These are phyloP conservation scores for Parazoanthus darwini DNA, from an alignment of 92 coral and sea anemone genomes.

Conservation along the genomic window DNA sequence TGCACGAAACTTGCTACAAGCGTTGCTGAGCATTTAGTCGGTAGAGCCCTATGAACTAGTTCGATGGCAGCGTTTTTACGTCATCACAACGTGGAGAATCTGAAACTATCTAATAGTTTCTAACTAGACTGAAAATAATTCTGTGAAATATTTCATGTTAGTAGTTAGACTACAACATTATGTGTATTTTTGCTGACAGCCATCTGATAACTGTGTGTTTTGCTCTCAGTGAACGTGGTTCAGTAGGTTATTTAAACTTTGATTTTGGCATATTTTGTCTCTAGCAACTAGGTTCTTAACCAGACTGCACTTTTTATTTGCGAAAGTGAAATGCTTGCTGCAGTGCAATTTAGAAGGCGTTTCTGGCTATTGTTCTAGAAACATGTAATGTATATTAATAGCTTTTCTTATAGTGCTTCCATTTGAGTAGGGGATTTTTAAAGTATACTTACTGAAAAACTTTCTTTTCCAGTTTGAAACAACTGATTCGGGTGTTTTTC, in stretches of 20 bases:
- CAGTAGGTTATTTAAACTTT: background rate
- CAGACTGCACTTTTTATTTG: background rate
- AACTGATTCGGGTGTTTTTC: too few species aligned
- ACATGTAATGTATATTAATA: background rate
- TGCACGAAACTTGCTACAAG: too few species aligned
- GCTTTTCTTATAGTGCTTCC: background rate
- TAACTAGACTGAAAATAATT: background rate
- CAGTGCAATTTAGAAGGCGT: too few species aligned
- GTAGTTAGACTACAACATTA: background rate
- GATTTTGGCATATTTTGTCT: background rate
- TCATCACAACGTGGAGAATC: too few species aligned
- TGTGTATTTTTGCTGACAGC: background rate
- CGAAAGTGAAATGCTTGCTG: background rate
- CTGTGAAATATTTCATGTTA: background rate
- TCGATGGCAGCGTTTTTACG: too few species aligned
- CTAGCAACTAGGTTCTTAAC: background rate
- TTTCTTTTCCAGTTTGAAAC: background rate
- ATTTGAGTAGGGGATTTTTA: background rate
- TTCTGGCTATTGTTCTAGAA: background rate
- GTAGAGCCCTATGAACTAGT: too few species aligned
- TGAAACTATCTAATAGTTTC: too few species aligned
- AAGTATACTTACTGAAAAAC: too few species aligned
- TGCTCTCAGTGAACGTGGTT: background rate
- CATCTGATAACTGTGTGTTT: background rate
- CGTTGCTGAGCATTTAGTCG: too few species aligned